Evolutionary conservation across 2,888 invertebrate species (phyloP).

Genomic region (Macrophya annulata): DNA sequence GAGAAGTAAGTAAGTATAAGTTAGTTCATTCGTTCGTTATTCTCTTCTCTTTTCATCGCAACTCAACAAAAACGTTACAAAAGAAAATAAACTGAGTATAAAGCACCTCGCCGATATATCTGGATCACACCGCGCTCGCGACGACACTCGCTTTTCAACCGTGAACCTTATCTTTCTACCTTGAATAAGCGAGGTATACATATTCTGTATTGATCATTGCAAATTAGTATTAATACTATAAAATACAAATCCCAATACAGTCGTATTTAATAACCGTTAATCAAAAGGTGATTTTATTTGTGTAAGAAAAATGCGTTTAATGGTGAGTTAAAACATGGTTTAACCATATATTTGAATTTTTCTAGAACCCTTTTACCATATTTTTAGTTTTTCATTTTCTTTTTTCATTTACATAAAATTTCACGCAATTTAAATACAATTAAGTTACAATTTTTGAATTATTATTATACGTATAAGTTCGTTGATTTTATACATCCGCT

Average conservation of each 20-base stretch:
- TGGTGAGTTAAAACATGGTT: conserved; percentile 24
- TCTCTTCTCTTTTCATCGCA: conserved; percentile 43
- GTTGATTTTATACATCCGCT: background rate
- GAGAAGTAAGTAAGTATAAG: background rate
- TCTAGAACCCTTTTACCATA: background rate
- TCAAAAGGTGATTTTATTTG: conserved; percentile 8
- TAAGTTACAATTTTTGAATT: background rate
- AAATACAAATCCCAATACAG: no score
- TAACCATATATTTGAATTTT: background rate
- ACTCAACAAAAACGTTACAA: conserved; percentile 23
- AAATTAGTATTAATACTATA: no score
- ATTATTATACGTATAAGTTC: background rate
- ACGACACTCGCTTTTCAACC: conserved; percentile 55
- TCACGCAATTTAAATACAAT: background rate
- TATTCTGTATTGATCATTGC: no score
- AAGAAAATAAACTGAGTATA: conserved; percentile 45
- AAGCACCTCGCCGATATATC: conserved; percentile 66
- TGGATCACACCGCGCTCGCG: conserved; percentile 64
- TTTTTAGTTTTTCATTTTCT: background rate
- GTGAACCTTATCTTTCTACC: conserved; percentile 30
- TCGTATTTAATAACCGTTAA: no score
- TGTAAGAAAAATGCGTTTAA: background rate
- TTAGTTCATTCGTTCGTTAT: background rate
- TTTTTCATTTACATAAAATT: background rate
- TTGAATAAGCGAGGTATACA: background rate